Evolutionary conservation across 2,113 vertebrate genomes (phyloP), one percentile per base, ranked within the genome.

Genomic region (Lonchura striata): DNA sequence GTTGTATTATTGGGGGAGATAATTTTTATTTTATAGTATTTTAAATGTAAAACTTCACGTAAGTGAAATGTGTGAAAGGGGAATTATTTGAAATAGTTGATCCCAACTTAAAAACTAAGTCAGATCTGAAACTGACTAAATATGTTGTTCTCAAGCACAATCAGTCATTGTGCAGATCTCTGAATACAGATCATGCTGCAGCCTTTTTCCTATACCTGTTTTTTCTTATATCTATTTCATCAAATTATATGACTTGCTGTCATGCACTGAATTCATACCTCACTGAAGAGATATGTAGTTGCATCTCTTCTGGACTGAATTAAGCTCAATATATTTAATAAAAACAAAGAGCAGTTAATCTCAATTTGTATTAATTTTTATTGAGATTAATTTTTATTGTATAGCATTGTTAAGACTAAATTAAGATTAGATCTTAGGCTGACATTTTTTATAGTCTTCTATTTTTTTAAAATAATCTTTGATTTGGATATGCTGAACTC

Each of bases 81-180:
- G 84, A 77, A 70, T 61, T 41, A 88, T 70, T 71, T 95, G 20
- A 75, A 57, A 24, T 11, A 85, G 52, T 74, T 76, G 28, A 69
- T 50, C 14, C 13, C 27, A 64, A 44, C 4, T 54, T 85, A 66
- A 80, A 86, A 92, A 57, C 20, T 78, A 60, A 92, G 6, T 5
- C 54, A 74, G 37, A 42, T 77, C 46, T 88, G 46, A 92, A 94
- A 74, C 3, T 7, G 10, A 85, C 20, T 60, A 53, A 60, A 49
- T 76, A 44, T 60, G 88, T 94, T 86, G 15, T 37, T 89, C 74
- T 82, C 30, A n/a, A 56, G 59, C 12, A 46, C 27, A 37, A 16
- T 39, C 54, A 61, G 13, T 46, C 33, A 61, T 56, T 68, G 70
- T 11, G 47, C 18, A 60, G 18, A 13, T 79, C 75, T 89, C 85